A percentile compares a stretch with the other conserved stretches of the same genome.
These are phyloP conservation scores for Phataginus tetradactyla DNA, from an alignment of 2,797 vertebrate genomes.

Conservation along the genomic window DNA sequence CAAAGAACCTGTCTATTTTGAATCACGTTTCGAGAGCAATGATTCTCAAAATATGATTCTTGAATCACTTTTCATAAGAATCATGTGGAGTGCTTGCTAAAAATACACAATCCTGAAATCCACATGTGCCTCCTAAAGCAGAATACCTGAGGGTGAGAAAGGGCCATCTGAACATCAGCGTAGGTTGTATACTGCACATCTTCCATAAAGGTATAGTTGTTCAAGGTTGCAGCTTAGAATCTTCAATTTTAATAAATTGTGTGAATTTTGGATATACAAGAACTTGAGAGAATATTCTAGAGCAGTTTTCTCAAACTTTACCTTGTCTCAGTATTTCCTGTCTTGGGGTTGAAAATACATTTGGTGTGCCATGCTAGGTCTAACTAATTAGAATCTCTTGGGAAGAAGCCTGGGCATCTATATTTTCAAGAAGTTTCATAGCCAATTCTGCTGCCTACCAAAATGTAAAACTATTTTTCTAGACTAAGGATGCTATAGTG, in stretches of 20 bases:
- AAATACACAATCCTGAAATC: neutral
- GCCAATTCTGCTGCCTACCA: neutral
- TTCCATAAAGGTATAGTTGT: neutral
- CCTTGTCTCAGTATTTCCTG: neutral
- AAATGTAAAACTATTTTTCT: constrained; percentile 26
- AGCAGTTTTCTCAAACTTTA: neutral
- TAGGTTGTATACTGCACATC: accelerated
- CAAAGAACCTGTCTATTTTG: neutral
- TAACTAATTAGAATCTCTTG: neutral
- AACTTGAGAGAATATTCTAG: neutral
- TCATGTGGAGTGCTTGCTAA: neutral
- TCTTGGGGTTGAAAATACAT: neutral
- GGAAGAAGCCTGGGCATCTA: neutral
- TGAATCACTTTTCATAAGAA: neutral
- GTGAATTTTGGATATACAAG: neutral
- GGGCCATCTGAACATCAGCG: accelerated
- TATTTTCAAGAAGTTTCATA: neutral
- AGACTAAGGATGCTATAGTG: neutral
- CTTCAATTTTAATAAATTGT: neutral
- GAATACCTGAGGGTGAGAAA: neutral
- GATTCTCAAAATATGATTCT: neutral
- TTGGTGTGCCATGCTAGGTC: neutral
- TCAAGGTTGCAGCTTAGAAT: neutral
- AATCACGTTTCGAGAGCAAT: neutral
- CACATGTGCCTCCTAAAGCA: neutral